Percentiles rank a stretch among this genome's conserved stretches.
Conservation (phyloP, 2,797 vertebrate genomes). For the Petrocephalus schoutedeni region DNA sequence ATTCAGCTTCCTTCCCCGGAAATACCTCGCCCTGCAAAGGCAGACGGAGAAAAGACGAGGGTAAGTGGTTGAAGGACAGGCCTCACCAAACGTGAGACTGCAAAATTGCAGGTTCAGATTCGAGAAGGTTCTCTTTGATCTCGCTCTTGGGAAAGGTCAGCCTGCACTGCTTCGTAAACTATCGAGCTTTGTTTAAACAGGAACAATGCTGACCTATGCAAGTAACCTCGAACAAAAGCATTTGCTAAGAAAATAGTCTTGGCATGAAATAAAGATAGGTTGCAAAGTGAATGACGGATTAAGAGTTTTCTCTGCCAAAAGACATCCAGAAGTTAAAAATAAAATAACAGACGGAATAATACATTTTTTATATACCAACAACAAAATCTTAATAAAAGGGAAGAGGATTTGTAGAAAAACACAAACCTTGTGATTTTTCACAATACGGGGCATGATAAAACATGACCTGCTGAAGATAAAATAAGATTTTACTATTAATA, state of each 20-base stretch:
- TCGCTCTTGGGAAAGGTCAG: neutral
- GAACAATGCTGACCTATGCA: neutral
- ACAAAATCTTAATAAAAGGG: too few species aligned
- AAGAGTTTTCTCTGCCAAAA: neutral
- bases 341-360: too few species aligned
- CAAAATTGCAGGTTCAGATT: neutral
- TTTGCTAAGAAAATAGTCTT: neutral
- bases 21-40: constrained; percentile 82
- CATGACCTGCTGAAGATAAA: neutral
- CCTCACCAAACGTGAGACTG: neutral
- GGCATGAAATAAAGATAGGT: neutral
- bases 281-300: neutral
- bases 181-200: neutral
- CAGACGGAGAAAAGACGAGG: constrained; percentile 31
- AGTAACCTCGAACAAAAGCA: neutral
- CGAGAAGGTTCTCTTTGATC: neutral
- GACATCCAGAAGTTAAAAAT: neutral
- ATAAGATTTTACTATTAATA: neutral
- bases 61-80: neutral
- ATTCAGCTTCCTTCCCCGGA: constrained; percentile 86
- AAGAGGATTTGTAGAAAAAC: too few species aligned
- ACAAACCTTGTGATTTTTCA: neutral
- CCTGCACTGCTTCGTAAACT: neutral
- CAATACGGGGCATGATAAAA: neutral
- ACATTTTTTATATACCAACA: too few species aligned